Conservation (phyloP, 1,140 invertebrate genomes). For the Condylostylus longicornis region DNA sequence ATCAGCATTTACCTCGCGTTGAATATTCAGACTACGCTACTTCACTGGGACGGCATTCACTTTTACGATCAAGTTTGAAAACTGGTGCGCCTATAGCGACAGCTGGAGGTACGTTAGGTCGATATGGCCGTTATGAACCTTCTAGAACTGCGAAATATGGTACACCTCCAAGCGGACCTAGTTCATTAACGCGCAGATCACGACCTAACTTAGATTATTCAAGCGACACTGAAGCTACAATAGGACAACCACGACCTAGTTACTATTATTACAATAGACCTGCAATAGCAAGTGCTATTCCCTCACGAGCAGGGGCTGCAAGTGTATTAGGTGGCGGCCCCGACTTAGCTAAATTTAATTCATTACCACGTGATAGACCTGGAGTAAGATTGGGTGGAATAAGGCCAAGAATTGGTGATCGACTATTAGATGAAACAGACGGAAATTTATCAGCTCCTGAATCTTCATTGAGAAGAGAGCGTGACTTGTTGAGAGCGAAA, state of each 20-base stretch:
- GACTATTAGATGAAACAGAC: conserved; percentile 62
- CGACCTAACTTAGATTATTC: conserved; percentile 70
- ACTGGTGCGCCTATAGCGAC: conserved; percentile 35
- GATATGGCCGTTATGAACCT: conserved; percentile 30
- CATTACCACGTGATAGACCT: conserved; percentile 55
- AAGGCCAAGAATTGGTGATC: conserved; percentile 23
- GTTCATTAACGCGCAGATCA: conserved; percentile 48
- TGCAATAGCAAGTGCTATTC: conserved; percentile 37
- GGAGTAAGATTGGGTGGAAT: conserved; percentile 34
- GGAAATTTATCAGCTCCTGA: conserved; percentile 69
- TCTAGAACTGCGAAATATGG: conserved; percentile 24
- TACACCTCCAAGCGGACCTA: conserved; percentile 21
- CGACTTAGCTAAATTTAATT: conserved; percentile 47
- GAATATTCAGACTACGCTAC: conserved; percentile 57
- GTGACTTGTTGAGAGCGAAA: conserved; percentile 24
- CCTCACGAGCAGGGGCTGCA: conserved; percentile 17
- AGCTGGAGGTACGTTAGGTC: conserved; percentile 27
- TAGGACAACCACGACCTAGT: conserved; percentile 55
- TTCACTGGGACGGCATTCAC: conserved; percentile 53
- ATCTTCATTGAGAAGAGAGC: conserved; percentile 45
- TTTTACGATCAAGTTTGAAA: conserved; percentile 60
- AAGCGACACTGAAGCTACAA: conserved; percentile 84
- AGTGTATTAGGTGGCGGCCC: conserved; percentile 25
- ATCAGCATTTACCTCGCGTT: conserved; percentile 67
- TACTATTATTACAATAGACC: conserved; percentile 55